phyloP scores from a whole-genome alignment of 2,113 vertebrate species.

The Blennius ocellaris region DNA sequence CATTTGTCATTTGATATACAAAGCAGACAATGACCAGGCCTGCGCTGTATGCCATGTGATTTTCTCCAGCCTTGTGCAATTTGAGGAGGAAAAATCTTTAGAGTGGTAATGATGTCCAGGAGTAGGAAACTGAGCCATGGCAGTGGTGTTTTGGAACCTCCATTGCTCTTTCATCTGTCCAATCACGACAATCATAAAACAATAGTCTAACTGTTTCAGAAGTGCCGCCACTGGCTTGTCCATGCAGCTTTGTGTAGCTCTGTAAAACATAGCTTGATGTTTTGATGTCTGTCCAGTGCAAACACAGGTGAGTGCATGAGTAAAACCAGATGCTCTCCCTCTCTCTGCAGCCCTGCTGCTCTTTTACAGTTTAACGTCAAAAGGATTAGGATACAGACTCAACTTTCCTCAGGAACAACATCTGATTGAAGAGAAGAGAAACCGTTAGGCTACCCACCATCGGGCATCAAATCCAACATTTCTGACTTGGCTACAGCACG shows the following conservation, averaged over 20 bases:
- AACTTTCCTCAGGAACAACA: constrained; percentile 31
- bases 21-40: constrained; percentile 59
- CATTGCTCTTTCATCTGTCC: constrained; percentile 61
- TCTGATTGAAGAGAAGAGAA: constrained; percentile 34
- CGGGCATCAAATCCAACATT: constrained; percentile 17
- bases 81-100: constrained; percentile 59
- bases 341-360: constrained; percentile 8
- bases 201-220: constrained; percentile 45
- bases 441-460: constrained; percentile 22
- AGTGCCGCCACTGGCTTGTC: constrained; percentile 32
- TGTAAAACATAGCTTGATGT: constrained; percentile 45
- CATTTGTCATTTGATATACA: constrained; percentile 51
- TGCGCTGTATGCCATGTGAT: constrained; percentile 47
- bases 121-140: constrained; percentile 44
- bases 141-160: constrained; percentile 26
- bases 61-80: constrained; percentile 35
- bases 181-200: constrained; percentile 58
- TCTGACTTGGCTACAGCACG: constrained; percentile 5
- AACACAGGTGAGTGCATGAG: constrained; percentile 67
- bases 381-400: constrained; percentile 36
- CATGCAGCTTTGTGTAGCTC: constrained; percentile 32
- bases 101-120: constrained; percentile 73
- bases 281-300: constrained; percentile 55
- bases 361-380: constrained; percentile 45
- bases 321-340: constrained; percentile 62